Evolutionary conservation across 2,113 vertebrate genomes (phyloP).

Genomic region (Mastomys coucha): DNA sequence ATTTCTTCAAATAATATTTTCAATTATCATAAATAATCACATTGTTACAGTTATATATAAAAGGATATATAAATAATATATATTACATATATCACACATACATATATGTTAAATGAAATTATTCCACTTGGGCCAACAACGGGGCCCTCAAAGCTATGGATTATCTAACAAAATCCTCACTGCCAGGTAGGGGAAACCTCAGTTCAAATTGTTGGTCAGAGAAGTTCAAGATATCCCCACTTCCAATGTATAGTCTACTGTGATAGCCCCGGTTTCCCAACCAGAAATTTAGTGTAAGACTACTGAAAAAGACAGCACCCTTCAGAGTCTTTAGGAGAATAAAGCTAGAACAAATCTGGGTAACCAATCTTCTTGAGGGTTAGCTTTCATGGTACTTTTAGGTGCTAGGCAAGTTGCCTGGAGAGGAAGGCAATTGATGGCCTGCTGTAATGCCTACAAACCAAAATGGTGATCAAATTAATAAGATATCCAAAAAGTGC

Average conservation of each 20-base stretch:
- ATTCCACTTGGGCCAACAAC: background rate
- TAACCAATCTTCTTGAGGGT: background rate
- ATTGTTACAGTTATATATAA: background rate
- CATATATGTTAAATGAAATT: background rate
- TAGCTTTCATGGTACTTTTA: background rate
- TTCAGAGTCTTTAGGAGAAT: background rate
- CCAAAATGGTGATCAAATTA: background rate
- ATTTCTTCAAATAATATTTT: too few species aligned
- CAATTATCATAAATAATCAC: background rate
- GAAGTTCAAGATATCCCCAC: background rate
- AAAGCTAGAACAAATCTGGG: background rate
- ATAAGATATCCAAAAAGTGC: background rate
- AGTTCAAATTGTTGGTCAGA: background rate
- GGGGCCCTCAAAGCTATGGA: background rate
- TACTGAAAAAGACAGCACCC: background rate
- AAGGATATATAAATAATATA: background rate
- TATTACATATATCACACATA: background rate
- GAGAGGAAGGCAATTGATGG: background rate
- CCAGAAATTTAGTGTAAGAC: background rate
- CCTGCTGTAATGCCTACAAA: background rate
- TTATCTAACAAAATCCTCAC: background rate
- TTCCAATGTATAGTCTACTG: background rate
- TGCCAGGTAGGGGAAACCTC: background rate
- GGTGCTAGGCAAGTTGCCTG: too few species aligned
- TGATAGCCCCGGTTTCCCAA: background rate